Base-by-base conservation (phyloP, 2,888 invertebrate species). In the Patella caerulea region DNA sequence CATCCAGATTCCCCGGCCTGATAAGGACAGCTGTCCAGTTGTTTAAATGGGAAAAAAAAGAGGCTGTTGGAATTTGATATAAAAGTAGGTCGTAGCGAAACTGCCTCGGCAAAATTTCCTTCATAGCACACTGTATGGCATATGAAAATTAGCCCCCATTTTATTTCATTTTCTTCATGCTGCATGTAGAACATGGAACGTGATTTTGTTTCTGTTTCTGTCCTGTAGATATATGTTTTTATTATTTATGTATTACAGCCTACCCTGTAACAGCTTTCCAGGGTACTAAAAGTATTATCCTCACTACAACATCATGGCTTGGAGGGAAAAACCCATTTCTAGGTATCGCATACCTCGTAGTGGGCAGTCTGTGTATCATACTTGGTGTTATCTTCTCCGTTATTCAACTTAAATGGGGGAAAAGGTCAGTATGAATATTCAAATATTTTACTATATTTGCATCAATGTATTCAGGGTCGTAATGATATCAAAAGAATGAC, bases 261-360 rank as follows among this genome's bases (percentile, higher is more conserved):
- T 99, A 98, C 93, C 96, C 96, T 5, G 99, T 99, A 24, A 95
- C 94, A 2, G 94, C 95, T 75, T 99, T 99, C 93, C 95, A 96
- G 88, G 99, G 99, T 19, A 95, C 95, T 3, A 99, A 99, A 91
- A 94, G 95, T 72, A 96, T 99, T 94, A 96, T 99, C 86, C 94
- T 99, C 81, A 98, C 98, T 75, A 99, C 98, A 9, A 98, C 99
- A 0, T 98, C 98, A 0, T 94, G 99, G 86, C 93, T 99, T 71
- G 99, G 99, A 73, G 99, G 99, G 55, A 98, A 98, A 93, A 99
- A 99, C 93, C 96, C 97, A 4, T 99, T 99, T 93, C 93, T 99
- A 52, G 99, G 99, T 74, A 97, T 98, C 83, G 98, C 99, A 2
- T 99, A 99, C 92, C 97, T 99, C 84, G 97, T 98, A 29, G 98